Conservation (phyloP, 2,888 invertebrate genomes). For the Polymixis lichenea region DNA sequence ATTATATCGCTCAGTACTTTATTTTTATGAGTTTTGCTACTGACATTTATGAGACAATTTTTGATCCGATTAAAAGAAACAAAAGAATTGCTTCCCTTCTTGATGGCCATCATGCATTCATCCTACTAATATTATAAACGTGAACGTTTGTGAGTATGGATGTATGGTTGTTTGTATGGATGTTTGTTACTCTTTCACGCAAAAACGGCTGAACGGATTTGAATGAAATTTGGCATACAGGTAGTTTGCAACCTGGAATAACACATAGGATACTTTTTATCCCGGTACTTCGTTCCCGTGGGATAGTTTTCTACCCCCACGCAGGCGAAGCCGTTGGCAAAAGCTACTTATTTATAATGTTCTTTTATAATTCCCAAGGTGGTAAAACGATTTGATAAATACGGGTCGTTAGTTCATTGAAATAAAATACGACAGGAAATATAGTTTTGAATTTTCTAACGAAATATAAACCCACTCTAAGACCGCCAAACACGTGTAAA, state of each 20-base stretch:
- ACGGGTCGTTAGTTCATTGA: conserved; percentile 17
- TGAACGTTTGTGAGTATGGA: too few species aligned
- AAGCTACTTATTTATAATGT: conserved; percentile 25
- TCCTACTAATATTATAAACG: too few species aligned
- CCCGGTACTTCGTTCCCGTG: too few species aligned
- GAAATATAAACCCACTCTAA: background rate
- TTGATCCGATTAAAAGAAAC: conserved; percentile 24
- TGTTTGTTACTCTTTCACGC: too few species aligned
- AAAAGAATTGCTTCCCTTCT: conserved; percentile 18
- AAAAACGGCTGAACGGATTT: too few species aligned
- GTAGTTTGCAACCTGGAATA: too few species aligned
- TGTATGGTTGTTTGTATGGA: too few species aligned
- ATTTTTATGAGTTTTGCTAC: conserved; percentile 21
- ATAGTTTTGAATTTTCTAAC: conserved; percentile 5
- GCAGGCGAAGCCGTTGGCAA: too few species aligned
- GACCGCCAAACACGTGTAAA: background rate
- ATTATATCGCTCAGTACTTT: conserved; percentile 18
- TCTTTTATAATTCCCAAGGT: conserved; percentile 16
- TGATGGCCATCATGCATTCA: background rate
- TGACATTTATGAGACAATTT: conserved; percentile 12
- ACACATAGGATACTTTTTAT: too few species aligned
- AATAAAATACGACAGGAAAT: background rate
- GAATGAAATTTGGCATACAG: too few species aligned
- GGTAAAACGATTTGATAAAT: conserved; percentile 36
- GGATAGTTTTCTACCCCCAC: too few species aligned